Evolutionary conservation across 1,140 invertebrate genomes (phyloP), one percentile per base, ranked within the genome.

Genomic region (Onthophagus taurus): DNA sequence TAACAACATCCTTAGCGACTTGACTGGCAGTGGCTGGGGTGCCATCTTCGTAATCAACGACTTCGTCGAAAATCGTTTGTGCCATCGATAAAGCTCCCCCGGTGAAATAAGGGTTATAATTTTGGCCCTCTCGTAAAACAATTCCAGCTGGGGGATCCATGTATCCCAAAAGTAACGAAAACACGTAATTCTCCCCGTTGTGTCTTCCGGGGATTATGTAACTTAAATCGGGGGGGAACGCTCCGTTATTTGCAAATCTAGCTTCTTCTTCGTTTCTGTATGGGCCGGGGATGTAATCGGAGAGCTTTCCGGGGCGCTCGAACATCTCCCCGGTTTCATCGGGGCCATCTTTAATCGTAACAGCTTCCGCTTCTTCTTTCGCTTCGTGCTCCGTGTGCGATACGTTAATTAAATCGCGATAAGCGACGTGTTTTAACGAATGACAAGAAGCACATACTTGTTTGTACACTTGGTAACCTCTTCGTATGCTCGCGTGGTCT

Each of bases 381-480:
- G 90, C 94, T 70, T 98, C 90, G 0, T 77, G 85, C 69, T 97
- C 92, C 20, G 90, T 94, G 62, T 96, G 89, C 45, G 81, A 80
- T 1, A 90, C 88, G 53, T 82, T 81, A 34, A 98, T 75, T 60
- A 99, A 77, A 63, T 98, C 85, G 61, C 95, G 85, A 68, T 89
- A 99, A 33, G 82, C 80, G 46, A 99, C 73, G 67, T 83, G 97
- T 58, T 86, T 73, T 74, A 99, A 71, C 55, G 92, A 96, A 69
- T 99, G 97, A 63, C 97, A 99, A 2, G 97, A 94, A 34, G 95
- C 83, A 72, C 97, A 99, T 19, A 99, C 96, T 70, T 99, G 91
- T 70, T 99, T 99, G 70, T 99, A 99, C 0, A 99, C 96, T 74
- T 94, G 87, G 67, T 95, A 99, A 30, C 96, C 97, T 63, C 97